phyloP scores from a whole-genome alignment of 2,113 vertebrate genomes.

The Ondatra zibethicus region DNA sequence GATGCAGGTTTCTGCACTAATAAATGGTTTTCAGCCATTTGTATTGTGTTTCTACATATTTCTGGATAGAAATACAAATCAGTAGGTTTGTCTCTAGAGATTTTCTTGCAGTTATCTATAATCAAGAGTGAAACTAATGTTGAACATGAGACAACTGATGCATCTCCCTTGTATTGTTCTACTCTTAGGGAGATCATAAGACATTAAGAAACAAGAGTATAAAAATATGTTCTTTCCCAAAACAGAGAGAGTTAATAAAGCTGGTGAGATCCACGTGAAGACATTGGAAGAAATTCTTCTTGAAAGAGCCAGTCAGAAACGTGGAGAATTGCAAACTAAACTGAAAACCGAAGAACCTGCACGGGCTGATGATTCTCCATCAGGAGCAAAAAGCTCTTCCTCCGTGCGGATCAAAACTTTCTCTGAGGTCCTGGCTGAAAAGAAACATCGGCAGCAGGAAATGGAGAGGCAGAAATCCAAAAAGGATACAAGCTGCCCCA shows the following conservation, averaged over 20 bases:
- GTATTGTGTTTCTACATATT: background rate
- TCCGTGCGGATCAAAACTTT: constrained; percentile 84
- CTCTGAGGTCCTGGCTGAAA: constrained; percentile 88
- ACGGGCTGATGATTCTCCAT: constrained; percentile 71
- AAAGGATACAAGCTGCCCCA: constrained; percentile 67
- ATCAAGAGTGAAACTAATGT: background rate
- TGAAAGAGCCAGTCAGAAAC: constrained; percentile 90
- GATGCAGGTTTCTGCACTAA: background rate
- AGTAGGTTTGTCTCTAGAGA: background rate
- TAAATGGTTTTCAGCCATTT: background rate
- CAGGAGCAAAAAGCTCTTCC: constrained; percentile 69
- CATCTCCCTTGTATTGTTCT: background rate
- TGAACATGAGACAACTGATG: background rate
- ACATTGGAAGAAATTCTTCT: constrained; percentile 95
- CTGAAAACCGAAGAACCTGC: constrained; percentile 59
- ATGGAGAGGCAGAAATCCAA: constrained; percentile 83
- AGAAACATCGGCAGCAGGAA: constrained; percentile 86
- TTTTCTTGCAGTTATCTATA: constrained; percentile 15
- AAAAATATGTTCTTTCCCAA: background rate
- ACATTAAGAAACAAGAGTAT: background rate
- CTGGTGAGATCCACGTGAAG: constrained; percentile 92
- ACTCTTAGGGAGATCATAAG: background rate
- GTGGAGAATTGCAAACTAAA: constrained; percentile 78
- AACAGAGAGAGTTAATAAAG: constrained; percentile 82
- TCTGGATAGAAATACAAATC: constrained; percentile 10